These are phyloP conservation scores for Dexiosoma caninum DNA, from an alignment of 2,888 invertebrate species.

Conservation along the genomic window DNA sequence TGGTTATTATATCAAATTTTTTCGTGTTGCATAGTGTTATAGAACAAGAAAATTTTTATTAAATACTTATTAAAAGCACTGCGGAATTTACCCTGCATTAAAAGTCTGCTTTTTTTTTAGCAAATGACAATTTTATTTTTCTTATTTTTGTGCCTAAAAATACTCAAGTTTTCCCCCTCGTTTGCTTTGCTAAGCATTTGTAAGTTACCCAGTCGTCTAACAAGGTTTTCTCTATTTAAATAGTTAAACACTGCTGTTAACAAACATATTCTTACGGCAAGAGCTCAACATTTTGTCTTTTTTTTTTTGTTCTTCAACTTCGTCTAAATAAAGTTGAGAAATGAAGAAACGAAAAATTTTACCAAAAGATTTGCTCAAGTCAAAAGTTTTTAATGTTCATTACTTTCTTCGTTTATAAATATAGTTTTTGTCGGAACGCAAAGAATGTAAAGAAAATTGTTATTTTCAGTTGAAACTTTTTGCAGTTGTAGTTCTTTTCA, in stretches of 20 bases:
- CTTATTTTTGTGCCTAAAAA: too few species aligned
- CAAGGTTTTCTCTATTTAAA: neutral
- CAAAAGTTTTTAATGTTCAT: slow-evolving; percentile 48
- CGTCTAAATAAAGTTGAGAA: neutral
- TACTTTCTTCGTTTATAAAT: slow-evolving; percentile 13
- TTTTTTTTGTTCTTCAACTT: slow-evolving; percentile 16
- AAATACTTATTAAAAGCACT: too few species aligned
- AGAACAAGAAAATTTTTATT: too few species aligned
- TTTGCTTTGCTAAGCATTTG: neutral
- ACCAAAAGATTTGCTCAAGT: slow-evolving; percentile 59
- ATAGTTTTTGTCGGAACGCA: neutral
- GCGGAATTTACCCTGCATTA: too few species aligned
- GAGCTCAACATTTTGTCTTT: slow-evolving; percentile 25
- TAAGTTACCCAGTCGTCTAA: neutral
- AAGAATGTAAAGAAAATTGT: slow-evolving; percentile 3
- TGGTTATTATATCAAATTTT: too few species aligned
- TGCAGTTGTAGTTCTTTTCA: neutral
- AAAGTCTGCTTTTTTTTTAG: too few species aligned
- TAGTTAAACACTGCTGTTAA: neutral
- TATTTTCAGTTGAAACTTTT: slow-evolving; percentile 33
- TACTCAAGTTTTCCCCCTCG: slow-evolving; percentile 13
- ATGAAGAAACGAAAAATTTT: slow-evolving; percentile 39
- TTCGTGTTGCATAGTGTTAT: too few species aligned
- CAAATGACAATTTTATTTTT: too few species aligned
- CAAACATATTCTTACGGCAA: neutral